Percentiles rank a stretch among this genome's conserved stretches.
These are phyloP conservation scores for Diarsia dahlii DNA, from an alignment of 2,888 invertebrate species.

Conservation along the genomic window DNA sequence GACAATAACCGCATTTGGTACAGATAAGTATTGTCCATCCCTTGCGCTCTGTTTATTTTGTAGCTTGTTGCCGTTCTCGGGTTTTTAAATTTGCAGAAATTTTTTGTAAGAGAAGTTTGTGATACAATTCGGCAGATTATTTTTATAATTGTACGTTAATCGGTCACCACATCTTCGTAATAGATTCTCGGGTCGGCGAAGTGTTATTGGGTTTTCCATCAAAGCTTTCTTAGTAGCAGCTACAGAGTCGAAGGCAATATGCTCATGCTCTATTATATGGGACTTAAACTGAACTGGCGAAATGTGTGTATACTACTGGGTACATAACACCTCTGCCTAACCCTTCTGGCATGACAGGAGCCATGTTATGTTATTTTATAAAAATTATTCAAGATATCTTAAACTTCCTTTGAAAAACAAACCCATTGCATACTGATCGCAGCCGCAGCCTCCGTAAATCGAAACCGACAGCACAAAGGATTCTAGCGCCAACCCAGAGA, in stretches of 20 bases:
- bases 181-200: not conserved
- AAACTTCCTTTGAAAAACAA: not conserved
- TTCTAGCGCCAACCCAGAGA: conserved; percentile 5
- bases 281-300: no score
- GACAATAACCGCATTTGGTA: conserved; percentile 60
- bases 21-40: conserved; percentile 48
- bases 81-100: not conserved
- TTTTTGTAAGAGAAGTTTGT: not conserved
- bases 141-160: not conserved
- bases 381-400: no score
- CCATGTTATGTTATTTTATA: no score
- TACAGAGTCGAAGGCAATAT: no score
- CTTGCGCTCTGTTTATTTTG: conserved; percentile 41
- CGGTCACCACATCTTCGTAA: not conserved
- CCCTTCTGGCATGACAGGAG: no score
- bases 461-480: conserved; percentile 28
- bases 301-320: no score
- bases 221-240: no score
- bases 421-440: not conserved
- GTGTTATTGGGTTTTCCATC: no score
- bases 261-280: no score
- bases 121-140: not conserved
- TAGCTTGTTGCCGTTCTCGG: not conserved
- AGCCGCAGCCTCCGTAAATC: not conserved
- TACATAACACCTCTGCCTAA: no score